phyloP scores from a whole-genome alignment of 2,888 invertebrate species.

The Acleris laterana region DNA sequence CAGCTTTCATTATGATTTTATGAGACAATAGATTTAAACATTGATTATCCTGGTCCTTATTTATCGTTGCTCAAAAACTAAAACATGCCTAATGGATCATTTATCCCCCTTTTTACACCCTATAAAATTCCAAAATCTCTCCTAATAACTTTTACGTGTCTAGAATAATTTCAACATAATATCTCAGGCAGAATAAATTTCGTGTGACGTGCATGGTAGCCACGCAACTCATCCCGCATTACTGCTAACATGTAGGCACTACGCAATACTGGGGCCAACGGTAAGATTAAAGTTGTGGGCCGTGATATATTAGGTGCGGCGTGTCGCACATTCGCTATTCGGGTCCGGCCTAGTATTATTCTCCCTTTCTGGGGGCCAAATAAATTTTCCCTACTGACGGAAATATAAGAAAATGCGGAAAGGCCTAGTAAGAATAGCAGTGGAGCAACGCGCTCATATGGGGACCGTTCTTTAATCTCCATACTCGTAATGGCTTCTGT shows the following conservation, averaged over 20 bases:
- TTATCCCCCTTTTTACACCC: too few species aligned
- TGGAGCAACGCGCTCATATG: slow-evolving; percentile 14
- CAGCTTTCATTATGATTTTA: too few species aligned
- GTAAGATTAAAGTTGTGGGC: slow-evolving; percentile 40
- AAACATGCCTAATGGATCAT: too few species aligned
- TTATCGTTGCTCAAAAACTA: too few species aligned
- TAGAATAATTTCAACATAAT: too few species aligned
- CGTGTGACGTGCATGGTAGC: background rate
- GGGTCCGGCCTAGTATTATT: slow-evolving; percentile 61
- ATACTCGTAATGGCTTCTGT: slow-evolving; percentile 23
- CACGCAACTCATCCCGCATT: slow-evolving; percentile 12
- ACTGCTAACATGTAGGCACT: slow-evolving; percentile 14
- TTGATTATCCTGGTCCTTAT: too few species aligned
- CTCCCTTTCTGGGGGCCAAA: slow-evolving; percentile 59
- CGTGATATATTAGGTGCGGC: slow-evolving; percentile 65
- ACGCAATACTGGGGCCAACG: slow-evolving; percentile 31
- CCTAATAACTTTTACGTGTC: too few species aligned
- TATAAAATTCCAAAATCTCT: too few species aligned
- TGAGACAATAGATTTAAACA: too few species aligned
- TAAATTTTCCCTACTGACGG: slow-evolving; percentile 61
- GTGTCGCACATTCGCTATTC: slow-evolving; percentile 61
- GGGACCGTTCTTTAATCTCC: slow-evolving; percentile 29
- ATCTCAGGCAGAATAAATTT: background rate
- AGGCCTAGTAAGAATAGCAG: slow-evolving; percentile 49
- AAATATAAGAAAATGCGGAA: slow-evolving; percentile 63